phyloP scores from a whole-genome alignment of 2,888 invertebrate genomes.

The Linnaemya vulpina region DNA sequence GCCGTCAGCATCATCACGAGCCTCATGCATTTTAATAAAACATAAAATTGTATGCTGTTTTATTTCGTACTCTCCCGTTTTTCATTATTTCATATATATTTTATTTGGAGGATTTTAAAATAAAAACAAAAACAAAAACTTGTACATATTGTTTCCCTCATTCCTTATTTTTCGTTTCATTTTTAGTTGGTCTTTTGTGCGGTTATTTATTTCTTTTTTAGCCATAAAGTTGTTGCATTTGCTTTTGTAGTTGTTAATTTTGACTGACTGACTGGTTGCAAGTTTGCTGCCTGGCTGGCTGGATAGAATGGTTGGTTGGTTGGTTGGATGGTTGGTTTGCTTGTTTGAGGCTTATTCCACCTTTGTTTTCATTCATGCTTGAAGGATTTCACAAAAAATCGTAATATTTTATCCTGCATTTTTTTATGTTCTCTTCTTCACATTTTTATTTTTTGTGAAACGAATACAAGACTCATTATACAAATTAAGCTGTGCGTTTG shows the following conservation, averaged over 20 bases:
- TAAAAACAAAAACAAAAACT: not conserved
- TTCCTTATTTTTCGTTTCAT: constrained; percentile 6
- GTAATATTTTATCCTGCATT: constrained; percentile 9
- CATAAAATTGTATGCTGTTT: constrained; percentile 21
- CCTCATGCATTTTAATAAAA: constrained; percentile 12
- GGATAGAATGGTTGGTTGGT: constrained; percentile 9
- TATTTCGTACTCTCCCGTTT: not conserved
- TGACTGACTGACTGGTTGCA: constrained; percentile 36
- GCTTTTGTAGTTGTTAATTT: constrained; percentile 15
- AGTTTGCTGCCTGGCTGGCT: constrained; percentile 32
- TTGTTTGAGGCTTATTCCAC: constrained; percentile 55
- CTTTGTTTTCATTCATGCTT: constrained; percentile 52
- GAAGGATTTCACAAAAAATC: constrained; percentile 32
- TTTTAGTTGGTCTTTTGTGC: constrained; percentile 18
- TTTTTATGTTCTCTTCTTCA: not conserved
- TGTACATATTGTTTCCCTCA: constrained; percentile 25
- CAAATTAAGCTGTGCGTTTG: constrained; percentile 25
- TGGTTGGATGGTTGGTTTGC: constrained; percentile 43
- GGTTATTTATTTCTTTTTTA: constrained; percentile 29
- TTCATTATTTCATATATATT: constrained; percentile 7
- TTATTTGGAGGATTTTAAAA: constrained; percentile 22
- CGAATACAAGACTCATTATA: constrained; percentile 42
- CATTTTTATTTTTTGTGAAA: not conserved
- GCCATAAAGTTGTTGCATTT: constrained; percentile 33
- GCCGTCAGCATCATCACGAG: constrained; percentile 39